Base-by-base conservation (phyloP, 2,797 vertebrate genomes). In the Chrysolophus pictus region DNA sequence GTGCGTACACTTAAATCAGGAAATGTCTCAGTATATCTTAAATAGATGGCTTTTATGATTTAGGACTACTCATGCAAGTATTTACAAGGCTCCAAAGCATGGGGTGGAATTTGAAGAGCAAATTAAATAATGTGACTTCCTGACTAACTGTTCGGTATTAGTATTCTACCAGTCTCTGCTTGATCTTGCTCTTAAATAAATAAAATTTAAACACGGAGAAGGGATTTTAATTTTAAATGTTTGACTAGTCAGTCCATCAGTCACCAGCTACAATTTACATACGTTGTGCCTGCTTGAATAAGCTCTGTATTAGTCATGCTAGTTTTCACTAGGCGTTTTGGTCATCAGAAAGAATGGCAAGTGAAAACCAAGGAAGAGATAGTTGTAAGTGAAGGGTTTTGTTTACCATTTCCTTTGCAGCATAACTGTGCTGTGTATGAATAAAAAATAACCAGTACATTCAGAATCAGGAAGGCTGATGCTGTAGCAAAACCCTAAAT, bases 281-380 rank as follows among this genome's bases (percentile, higher is more conserved):
- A 78, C 58, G 55, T 17, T 62, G 41, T 56, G n/a, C 21, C 63
- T 41, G 0, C 51, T 86, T 88, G 55, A 75, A 91, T 84, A 84
- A 92, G 2, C 11, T 86, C 10, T 90, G 42, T 67, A 69, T 93
- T 91, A 91, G 29, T 65, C n/a, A 75, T 28, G 14, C 13, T 78
- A 65, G 70, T 92, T 89, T 94, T 91, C 64, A 60, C 59, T 24
- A 3, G n/a, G 10, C 5, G 47, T 85, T 86, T 92, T 91, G 33
- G 8, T 53, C 67, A 62, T 87, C 47, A 69, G 56, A 65, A 83
- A 71, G 31, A 91, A 76, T 69, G 31, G 19, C 10, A 87, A 88
- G 19, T 58, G 33, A 74, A 87, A 92, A 23, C 3, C 85, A 42
- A 68, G 39, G 62, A 82, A 81, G 35, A 84, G 47, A 59, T 7